Conservation (phyloP, 2,113 vertebrate species). For the Chrysochloris asiatica region DNA sequence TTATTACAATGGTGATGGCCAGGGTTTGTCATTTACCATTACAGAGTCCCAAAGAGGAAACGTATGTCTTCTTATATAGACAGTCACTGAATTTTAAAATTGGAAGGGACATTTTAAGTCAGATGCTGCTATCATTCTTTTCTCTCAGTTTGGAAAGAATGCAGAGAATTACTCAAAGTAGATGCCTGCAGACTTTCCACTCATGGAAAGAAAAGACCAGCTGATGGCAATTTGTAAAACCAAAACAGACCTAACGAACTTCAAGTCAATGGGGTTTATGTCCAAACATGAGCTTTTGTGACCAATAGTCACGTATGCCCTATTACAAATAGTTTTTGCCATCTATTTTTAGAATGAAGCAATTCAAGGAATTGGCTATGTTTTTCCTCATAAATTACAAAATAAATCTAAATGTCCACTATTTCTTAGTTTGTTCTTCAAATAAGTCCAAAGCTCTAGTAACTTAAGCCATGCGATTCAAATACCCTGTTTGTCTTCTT, state of each 20-base stretch:
- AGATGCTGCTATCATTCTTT: slow-evolving; percentile 44
- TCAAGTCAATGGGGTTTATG: slow-evolving; percentile 7
- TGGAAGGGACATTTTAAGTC: slow-evolving; percentile 25
- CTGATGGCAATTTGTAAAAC: slow-evolving; percentile 51
- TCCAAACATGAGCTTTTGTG: not conserved
- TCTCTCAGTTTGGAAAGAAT: slow-evolving; percentile 59
- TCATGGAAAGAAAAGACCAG: slow-evolving; percentile 39
- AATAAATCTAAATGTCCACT: not conserved
- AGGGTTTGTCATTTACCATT: not conserved
- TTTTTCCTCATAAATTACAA: slow-evolving; percentile 44
- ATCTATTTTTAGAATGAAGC: slow-evolving; percentile 58
- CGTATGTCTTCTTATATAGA: slow-evolving; percentile 26
- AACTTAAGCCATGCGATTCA: not conserved
- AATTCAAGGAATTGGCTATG: slow-evolving; percentile 27
- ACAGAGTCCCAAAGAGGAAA: not conserved
- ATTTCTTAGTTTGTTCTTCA: slow-evolving; percentile 49
- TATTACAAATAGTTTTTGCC: slow-evolving; percentile 26
- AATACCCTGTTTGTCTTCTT: not conserved
- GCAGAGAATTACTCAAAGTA: slow-evolving; percentile 62
- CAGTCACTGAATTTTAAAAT: slow-evolving; percentile 45
- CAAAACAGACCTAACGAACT: slow-evolving; percentile 38
- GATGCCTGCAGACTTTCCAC: slow-evolving; percentile 56
- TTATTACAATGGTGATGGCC: not conserved
- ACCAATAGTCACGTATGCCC: not conserved
- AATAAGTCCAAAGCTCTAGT: not conserved